Percentiles rank a stretch among this genome's conserved stretches.
Conservation (phyloP, 1,140 invertebrate species). For the Metopolophium dirhodum region DNA sequence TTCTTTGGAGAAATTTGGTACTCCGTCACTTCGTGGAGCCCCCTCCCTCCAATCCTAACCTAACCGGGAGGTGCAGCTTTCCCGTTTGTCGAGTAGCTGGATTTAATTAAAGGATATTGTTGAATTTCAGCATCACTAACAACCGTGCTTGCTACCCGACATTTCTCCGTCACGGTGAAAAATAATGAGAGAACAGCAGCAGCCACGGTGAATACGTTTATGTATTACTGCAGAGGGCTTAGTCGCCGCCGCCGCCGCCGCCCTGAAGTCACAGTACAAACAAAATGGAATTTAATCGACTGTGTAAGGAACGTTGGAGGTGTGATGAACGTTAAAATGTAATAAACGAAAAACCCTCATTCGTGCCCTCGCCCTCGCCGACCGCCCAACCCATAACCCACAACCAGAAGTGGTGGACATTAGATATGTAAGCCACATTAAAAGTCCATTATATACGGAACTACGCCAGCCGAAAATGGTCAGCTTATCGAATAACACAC, state of each 20-base stretch:
- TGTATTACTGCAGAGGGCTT: neutral
- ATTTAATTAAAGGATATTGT: conserved; percentile 41
- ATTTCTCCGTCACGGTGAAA: neutral
- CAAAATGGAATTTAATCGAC: conserved; percentile 48
- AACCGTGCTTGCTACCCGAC: neutral
- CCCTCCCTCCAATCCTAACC: too few species aligned
- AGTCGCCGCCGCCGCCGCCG: too few species aligned
- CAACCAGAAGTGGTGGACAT: neutral
- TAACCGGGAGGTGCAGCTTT: neutral
- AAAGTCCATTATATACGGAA: neutral
- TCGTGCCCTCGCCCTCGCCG: too few species aligned
- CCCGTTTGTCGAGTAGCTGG: neutral
- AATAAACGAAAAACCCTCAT: conserved; percentile 7
- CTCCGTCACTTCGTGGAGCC: neutral
- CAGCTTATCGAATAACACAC: neutral
- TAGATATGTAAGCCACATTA: neutral
- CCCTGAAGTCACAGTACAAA: conserved; percentile 11
- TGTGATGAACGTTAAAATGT: conserved; percentile 26
- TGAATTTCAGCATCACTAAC: neutral
- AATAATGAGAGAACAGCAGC: neutral
- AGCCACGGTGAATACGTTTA: neutral
- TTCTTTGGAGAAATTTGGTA: neutral
- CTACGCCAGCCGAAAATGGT: neutral
- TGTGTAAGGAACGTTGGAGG: neutral
- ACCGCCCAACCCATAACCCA: neutral